phyloP scores from a whole-genome alignment of 2,888 invertebrate species.

The Hoplodrina blanda region DNA sequence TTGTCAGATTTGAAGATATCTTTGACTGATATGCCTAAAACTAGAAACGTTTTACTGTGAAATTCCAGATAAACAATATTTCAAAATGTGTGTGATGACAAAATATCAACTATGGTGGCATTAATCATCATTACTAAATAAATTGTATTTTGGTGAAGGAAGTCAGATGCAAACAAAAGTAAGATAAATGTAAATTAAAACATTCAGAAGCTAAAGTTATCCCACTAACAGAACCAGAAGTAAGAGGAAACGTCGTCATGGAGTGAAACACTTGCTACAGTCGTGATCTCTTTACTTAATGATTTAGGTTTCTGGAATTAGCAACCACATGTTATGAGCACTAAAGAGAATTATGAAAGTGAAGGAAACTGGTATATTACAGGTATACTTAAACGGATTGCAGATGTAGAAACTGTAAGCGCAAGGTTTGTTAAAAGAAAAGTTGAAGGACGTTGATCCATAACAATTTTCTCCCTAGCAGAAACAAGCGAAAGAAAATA shows the following conservation, averaged over 20 bases:
- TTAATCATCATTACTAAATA: slow-evolving; percentile 4
- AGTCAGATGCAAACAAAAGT: slow-evolving; percentile 1
- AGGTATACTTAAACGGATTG: slow-evolving; percentile 31
- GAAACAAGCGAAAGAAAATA: slow-evolving; percentile 11
- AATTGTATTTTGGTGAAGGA: neutral
- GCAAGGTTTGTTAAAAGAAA: slow-evolving; percentile 35
- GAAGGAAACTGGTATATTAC: slow-evolving; percentile 30
- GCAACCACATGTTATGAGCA: slow-evolving; percentile 31
- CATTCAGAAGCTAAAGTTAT: neutral
- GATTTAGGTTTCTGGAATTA: slow-evolving; percentile 47
- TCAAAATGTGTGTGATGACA: neutral
- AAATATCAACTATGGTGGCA: neutral
- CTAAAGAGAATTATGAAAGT: slow-evolving; percentile 45
- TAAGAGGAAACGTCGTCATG: slow-evolving; percentile 23
- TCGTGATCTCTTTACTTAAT: slow-evolving; percentile 34
- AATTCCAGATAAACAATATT: neutral
- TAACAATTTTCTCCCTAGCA: slow-evolving; percentile 17
- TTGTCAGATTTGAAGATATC: slow-evolving; percentile 25
- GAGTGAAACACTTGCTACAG: slow-evolving; percentile 10
- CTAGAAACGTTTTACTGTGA: neutral
- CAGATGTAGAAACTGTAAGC: slow-evolving; percentile 27
- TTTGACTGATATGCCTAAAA: slow-evolving; percentile 21
- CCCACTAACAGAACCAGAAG: neutral
- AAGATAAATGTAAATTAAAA: neutral
- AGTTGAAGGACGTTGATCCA: slow-evolving; percentile 38